Evolutionary conservation across 2,888 invertebrate species (phyloP), one percentile per base, ranked within the genome.

Genomic region (Pollenia amentaria): DNA sequence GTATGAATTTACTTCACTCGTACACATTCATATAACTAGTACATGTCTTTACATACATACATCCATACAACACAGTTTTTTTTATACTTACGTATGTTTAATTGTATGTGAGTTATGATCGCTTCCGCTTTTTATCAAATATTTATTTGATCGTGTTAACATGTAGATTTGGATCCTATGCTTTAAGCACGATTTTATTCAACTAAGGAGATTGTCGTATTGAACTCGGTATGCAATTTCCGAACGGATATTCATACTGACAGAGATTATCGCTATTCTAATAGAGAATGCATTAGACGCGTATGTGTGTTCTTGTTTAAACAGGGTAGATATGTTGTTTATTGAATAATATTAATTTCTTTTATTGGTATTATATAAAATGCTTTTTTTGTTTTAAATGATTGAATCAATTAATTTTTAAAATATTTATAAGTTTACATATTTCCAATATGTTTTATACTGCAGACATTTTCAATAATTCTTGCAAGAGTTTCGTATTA

Each of bases 101-200:
- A 10, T 11, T 14, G 6, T 69, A 53, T 64, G 65, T 65, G 48
- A 42, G 62, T 53, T 69, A 76, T 67, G 72, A 84, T 60, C 67
- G 53, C 84, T 84, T 87, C 84, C 87, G 87, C 77, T 84, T 78
- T 85, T 51, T 75, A 44, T 51, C 16, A n/a, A 21, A 64, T 18
- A 12, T 60, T 82, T 29, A 62, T 64, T 44, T 53, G 53, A 10
- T 60, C 51, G 60, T 67, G 46, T 51, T 16, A 16, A 42, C 11
- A 42, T 75, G 42, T 60, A 8, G 29, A 55, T 57, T 57, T 85
- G 73, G 69, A 73, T 77, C 69, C 60, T 73, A 46, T 18, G 70
- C 64, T 40, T 57, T 57, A 46, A 42, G 21, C 21, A 69, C 42
- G 75, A 46, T 51, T 69, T 53, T 21, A 42, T 75, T 69, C 29